Evolutionary conservation across 1,140 invertebrate species (phyloP).

Genomic region (Fopius arisanus): DNA sequence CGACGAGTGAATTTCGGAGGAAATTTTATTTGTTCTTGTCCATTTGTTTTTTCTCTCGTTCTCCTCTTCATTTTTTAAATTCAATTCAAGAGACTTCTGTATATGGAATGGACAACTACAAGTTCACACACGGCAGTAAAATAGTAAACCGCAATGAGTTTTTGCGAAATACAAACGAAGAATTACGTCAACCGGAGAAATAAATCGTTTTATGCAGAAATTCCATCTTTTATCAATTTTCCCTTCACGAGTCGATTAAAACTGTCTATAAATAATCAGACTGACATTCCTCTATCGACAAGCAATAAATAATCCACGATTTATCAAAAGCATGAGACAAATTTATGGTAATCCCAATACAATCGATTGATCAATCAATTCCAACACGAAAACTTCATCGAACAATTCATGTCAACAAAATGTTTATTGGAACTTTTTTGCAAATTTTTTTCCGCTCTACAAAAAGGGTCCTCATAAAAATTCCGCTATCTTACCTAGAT

Average conservation of each 20-base stretch:
- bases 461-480: too few species aligned
- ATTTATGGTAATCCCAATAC: conserved; percentile 2
- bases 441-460: too few species aligned
- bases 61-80: not conserved
- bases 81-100: not conserved
- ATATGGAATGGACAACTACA: not conserved
- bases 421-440: too few species aligned
- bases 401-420: too few species aligned
- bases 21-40: too few species aligned
- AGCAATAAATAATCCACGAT: not conserved
- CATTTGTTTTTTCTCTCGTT: not conserved
- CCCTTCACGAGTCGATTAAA: not conserved
- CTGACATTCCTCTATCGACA: not conserved
- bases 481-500: too few species aligned
- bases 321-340: not conserved
- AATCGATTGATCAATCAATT: too few species aligned
- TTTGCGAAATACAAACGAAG: conserved; percentile 6
- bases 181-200: not conserved
- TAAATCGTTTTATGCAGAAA: not conserved
- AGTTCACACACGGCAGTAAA: not conserved
- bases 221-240: not conserved
- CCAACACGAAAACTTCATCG: too few species aligned
- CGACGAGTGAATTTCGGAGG: too few species aligned
- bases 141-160: not conserved
- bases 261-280: not conserved